Conservation (phyloP, 2,888 invertebrate species). For the Oasisia sp. region DNA sequence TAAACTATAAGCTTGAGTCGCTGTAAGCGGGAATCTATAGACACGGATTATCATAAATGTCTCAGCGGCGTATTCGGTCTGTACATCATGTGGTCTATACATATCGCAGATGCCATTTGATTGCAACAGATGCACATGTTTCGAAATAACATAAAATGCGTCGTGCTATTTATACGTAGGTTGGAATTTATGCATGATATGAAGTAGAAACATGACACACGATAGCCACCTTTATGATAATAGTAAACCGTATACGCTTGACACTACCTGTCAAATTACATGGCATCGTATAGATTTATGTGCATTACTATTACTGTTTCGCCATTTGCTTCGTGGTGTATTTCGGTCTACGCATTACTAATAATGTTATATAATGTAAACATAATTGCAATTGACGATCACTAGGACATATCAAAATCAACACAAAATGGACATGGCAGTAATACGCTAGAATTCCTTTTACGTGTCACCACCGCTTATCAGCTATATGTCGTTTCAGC, state of each 20-base stretch:
- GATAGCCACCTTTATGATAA: background rate
- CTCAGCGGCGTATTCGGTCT: background rate
- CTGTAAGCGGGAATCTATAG: background rate
- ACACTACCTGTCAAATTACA: background rate
- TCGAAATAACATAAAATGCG: background rate
- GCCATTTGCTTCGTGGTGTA: background rate
- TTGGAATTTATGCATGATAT: background rate
- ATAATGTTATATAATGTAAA: background rate
- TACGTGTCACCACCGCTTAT: background rate
- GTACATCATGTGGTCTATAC: background rate
- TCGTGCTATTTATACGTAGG: background rate
- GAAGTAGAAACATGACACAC: background rate
- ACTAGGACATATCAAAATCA: background rate
- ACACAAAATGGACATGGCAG: background rate
- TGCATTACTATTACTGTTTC: background rate
- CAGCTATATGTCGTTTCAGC: background rate
- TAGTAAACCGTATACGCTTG: background rate
- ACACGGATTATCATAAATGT: background rate
- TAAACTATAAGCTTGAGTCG: background rate
- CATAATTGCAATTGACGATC: background rate
- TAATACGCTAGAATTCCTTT: background rate
- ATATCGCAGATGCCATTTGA: background rate
- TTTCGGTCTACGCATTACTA: background rate
- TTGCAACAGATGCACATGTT: background rate
- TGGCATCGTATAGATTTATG: background rate